phyloP scores from a whole-genome alignment of 2,888 invertebrate genomes.

The Xestobium rufovillosum region DNA sequence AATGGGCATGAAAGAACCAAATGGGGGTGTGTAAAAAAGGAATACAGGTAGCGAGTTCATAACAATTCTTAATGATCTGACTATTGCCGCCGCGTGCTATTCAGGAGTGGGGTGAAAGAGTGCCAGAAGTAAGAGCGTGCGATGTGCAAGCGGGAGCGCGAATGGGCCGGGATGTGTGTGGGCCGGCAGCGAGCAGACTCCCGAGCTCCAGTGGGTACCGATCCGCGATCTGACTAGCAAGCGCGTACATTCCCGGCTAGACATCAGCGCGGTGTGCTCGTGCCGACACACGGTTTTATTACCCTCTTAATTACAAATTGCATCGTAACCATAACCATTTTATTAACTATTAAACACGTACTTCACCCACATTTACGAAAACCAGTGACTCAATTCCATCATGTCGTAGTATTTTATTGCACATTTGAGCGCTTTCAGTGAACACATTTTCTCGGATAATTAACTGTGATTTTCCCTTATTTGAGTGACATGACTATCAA shows the following conservation, averaged over 20 bases:
- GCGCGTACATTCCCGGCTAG: conserved; percentile 50
- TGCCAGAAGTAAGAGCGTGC: conserved; percentile 33
- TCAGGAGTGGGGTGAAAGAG: conserved; percentile 37
- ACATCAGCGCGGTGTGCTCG: conserved; percentile 39
- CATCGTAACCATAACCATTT: conserved; percentile 43
- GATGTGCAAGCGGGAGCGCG: conserved; percentile 37
- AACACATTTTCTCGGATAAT: not conserved
- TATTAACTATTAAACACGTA: conserved; percentile 31
- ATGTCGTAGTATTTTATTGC: too few relatives aligned
- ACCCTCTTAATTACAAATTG: conserved; percentile 38
- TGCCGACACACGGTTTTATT: conserved; percentile 35
- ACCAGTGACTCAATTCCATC: conserved; percentile 19
- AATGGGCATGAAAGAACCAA: too few relatives aligned
- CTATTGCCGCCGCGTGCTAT: conserved; percentile 38
- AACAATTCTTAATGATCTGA: conserved; percentile 41
- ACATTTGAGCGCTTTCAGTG: too few relatives aligned
- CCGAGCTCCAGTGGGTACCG: conserved; percentile 48
- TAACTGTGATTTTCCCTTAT: conserved; percentile 7
- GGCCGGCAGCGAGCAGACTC: conserved; percentile 52
- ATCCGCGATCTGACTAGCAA: conserved; percentile 56
- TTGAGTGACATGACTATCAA: conserved; percentile 18
- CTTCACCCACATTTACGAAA: conserved; percentile 13
- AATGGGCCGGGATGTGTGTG: conserved; percentile 45
- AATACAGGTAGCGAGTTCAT: conserved; percentile 41
- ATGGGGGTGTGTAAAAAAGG: too few relatives aligned